Conservation (phyloP, 1,140 invertebrate species). For the Cyphomyrmex costatus region DNA sequence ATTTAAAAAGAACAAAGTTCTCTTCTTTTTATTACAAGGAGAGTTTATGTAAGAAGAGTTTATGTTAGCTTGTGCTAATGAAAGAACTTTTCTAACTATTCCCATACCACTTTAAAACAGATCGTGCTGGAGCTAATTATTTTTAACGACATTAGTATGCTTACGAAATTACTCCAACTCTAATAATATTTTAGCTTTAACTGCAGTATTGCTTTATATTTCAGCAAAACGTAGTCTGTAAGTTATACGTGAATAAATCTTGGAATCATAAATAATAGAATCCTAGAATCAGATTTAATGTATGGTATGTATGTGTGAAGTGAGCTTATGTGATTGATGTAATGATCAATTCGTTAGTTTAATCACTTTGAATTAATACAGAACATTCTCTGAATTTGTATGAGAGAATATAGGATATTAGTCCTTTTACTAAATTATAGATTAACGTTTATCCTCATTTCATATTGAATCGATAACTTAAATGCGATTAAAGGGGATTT, state of each 20-base stretch:
- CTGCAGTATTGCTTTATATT: neutral
- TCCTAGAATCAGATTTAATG: neutral
- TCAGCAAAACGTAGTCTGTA: neutral
- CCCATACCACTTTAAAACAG: conserved; percentile 25
- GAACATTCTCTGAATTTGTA: conserved; percentile 6
- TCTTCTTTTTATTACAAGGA: conserved; percentile 21
- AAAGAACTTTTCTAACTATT: conserved; percentile 48
- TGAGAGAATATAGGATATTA: neutral
- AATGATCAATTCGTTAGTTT: conserved; percentile 15
- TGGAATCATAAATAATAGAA: neutral
- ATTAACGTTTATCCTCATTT: neutral
- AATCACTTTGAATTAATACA: neutral
- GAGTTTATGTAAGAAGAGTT: conserved; percentile 11
- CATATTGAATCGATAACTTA: conserved; percentile 3
- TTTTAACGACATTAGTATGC: neutral
- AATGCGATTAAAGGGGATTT: neutral
- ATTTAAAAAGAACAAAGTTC: neutral
- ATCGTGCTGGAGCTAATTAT: conserved; percentile 8
- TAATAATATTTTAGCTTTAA: neutral
- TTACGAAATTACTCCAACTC: neutral
- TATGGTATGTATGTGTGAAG: neutral
- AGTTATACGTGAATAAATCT: neutral
- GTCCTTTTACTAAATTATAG: neutral
- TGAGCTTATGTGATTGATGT: neutral
- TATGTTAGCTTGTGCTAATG: conserved; percentile 30